Evolutionary conservation across 2,113 vertebrate species (phyloP).

Genomic region (Lepus europaeus): DNA sequence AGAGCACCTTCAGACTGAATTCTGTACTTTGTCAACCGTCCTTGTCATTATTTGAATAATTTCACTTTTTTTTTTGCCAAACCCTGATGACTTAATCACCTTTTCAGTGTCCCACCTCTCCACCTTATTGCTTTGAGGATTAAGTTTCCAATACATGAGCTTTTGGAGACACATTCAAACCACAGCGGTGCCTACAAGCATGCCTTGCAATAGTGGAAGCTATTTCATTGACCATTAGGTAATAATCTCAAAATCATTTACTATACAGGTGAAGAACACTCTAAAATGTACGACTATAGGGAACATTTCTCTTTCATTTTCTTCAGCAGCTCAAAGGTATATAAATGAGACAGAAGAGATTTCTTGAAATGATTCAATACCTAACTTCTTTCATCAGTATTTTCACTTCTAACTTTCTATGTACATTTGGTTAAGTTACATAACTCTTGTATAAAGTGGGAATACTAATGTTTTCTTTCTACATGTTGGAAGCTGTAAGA

Average conservation of each 20-base stretch:
- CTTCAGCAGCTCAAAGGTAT: not conserved
- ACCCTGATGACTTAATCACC: not conserved
- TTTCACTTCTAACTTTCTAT: not conserved
- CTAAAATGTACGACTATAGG: not conserved
- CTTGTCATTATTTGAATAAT: not conserved
- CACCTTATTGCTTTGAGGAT: no score
- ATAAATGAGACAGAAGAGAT: not conserved
- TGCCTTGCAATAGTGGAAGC: not conserved
- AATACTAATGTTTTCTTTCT: conserved; percentile 6
- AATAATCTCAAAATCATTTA: not conserved
- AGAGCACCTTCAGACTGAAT: not conserved
- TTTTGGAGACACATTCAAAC: not conserved
- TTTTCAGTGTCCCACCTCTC: not conserved
- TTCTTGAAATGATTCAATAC: conserved; percentile 40
- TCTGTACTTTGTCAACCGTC: not conserved
- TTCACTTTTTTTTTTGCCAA: not conserved
- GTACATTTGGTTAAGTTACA: not conserved
- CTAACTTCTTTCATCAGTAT: not conserved
- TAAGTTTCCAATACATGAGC: no score
- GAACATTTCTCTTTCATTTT: not conserved
- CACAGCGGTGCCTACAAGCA: not conserved
- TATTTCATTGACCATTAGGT: not conserved
- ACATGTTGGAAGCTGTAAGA: conserved; percentile 27
- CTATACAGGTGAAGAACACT: not conserved
- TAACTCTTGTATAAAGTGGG: not conserved